Evolutionary conservation across 2,797 vertebrate species (phyloP), one percentile per base, ranked within the genome.

Genomic region (Neostethus bicornis): DNA sequence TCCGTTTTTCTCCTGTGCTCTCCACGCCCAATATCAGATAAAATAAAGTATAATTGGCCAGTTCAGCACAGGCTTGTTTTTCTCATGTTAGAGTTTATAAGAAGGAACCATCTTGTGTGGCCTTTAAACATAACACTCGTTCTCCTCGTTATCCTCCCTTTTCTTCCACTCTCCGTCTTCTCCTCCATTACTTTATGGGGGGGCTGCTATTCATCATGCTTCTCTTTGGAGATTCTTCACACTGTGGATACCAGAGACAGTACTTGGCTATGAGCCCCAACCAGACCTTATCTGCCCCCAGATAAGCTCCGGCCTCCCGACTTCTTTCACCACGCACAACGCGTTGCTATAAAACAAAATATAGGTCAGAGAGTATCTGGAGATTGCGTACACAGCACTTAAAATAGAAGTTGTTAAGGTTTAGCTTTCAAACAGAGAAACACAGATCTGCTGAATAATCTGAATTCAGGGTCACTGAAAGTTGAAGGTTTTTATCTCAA

Each of bases 51-150:
- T 76, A 83, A 87, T 83, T 83, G 75, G 72, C 76, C 76, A 66
- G 81, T 88, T 88, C 80, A 62, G 77, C 78, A 37, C 56, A 76
- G 67, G 80, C 71, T 87, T 85, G 81, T 86, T 80, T 81, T 84
- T 89, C 86, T 91, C 87, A 85, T 86, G 85, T 90, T 83, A 78
- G 73, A 81, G 86, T 92, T 91, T 87, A 90, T 90, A 84, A 87
- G 85, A 83, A 88, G 75, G 75, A 87, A 85, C 74, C 90, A 80
- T 89, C 91, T 89, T 92, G 91, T 93, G 90, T 92, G 91, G 91
- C 87, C 90, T 75, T 71, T 73, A 85, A 87, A 79, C 83, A 84
- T 75, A 83, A 83, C 66, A 80, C 70, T 78, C 63, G 71, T 66
- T 61, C 72, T 68, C 50, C 51, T 69, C 71, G 53, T 79, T 46